phyloP scores from a whole-genome alignment of 2,888 invertebrate species.

The Bugulina stolonifera region DNA sequence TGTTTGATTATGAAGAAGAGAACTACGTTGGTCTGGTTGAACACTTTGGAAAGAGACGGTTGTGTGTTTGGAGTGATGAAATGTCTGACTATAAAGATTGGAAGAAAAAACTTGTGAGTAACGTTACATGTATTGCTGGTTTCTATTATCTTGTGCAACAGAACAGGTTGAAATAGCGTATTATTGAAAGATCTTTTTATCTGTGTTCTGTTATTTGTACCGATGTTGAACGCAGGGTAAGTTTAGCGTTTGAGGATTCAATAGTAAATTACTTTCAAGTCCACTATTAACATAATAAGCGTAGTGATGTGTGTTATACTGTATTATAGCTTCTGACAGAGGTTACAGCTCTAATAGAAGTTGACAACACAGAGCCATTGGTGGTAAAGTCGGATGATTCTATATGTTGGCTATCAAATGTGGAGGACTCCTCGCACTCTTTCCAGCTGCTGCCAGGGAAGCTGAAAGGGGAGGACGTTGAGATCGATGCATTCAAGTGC shows the following conservation, averaged over 20 bases:
- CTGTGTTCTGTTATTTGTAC: too few relatives aligned
- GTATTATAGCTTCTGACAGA: background rate
- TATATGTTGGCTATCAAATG: conserved; percentile 1
- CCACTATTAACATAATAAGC: too few relatives aligned
- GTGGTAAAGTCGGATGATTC: background rate
- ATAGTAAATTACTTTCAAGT: too few relatives aligned
- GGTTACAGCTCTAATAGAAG: background rate
- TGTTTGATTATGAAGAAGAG: conserved; percentile 8
- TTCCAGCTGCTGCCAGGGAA: background rate
- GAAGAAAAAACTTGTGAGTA: conserved; percentile 15
- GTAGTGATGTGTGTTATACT: too few relatives aligned
- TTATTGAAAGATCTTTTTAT: too few relatives aligned
- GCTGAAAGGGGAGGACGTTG: background rate
- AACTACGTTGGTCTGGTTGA: conserved; percentile 9
- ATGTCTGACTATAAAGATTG: conserved; percentile 6
- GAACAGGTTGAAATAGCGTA: too few relatives aligned
- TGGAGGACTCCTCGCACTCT: background rate
- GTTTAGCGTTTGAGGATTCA: too few relatives aligned
- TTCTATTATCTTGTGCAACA: too few relatives aligned
- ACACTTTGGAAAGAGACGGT: background rate
- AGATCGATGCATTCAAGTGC: background rate
- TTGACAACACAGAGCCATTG: background rate
- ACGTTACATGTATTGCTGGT: background rate
- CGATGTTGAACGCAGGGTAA: too few relatives aligned
- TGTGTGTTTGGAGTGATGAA: background rate